phyloP scores from a whole-genome alignment of 2,888 invertebrate species.

The Reticulitermes lucifugus region DNA sequence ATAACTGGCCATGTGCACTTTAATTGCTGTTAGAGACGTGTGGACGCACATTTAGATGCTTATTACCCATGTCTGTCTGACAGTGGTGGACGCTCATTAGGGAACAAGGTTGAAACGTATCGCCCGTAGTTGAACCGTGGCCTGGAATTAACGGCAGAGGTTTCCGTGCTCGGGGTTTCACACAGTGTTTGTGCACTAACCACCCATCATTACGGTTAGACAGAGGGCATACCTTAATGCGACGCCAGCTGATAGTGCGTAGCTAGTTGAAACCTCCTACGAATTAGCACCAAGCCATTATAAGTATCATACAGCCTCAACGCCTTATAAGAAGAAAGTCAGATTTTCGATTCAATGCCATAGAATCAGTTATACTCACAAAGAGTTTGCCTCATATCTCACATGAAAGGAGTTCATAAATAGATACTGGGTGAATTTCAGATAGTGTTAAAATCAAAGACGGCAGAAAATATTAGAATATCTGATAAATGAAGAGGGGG shows the following conservation, averaged over 20 bases:
- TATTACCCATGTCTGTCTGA: background rate
- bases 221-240: background rate
- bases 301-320: too few species aligned
- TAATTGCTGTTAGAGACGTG: background rate
- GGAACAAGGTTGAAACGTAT: background rate
- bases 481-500: too few species aligned
- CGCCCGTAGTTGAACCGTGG: background rate
- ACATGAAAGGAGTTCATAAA: too few species aligned
- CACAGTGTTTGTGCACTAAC: constrained; percentile 11
- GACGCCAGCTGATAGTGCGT: background rate
- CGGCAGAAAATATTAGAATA: too few species aligned
- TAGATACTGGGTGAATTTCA: too few species aligned
- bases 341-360: too few species aligned
- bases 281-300: background rate
- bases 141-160: constrained; percentile 9
- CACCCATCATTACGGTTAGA: constrained; percentile 24
- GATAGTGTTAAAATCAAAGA: too few species aligned
- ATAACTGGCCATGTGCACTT: background rate
- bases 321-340: too few species aligned
- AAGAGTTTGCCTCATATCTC: background rate
- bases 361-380: background rate
- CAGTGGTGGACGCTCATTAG: background rate
- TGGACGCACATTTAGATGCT: background rate
- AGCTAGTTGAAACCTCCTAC: background rate
- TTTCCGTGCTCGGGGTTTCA: background rate